phyloP scores from a whole-genome alignment of 2,888 invertebrate genomes.

The Metalampra italica region DNA sequence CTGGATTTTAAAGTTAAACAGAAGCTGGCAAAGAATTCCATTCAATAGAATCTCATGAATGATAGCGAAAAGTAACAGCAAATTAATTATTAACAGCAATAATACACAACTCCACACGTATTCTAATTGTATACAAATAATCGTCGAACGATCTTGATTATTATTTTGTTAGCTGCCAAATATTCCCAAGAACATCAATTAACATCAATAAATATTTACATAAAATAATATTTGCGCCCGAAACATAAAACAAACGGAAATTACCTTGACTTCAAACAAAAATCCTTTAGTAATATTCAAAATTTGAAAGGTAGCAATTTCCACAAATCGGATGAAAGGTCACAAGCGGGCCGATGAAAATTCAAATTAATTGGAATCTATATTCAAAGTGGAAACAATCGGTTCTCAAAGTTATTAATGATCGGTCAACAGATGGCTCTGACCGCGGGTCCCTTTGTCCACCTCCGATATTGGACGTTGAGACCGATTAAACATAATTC shows the following conservation, averaged over 20 bases:
- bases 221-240: not conserved
- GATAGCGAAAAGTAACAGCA: too few relatives aligned
- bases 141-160: too few relatives aligned
- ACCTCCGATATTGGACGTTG: slow-evolving; percentile 6
- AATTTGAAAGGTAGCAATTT: slow-evolving; percentile 4
- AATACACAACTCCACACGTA: too few relatives aligned
- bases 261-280: not conserved
- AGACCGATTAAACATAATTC: slow-evolving; percentile 2
- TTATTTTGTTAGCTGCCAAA: too few relatives aligned
- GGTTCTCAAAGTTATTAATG: slow-evolving; percentile 46
- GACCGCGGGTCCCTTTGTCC: slow-evolving; percentile 26
- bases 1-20: too few relatives aligned
- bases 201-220: too few relatives aligned
- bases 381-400: slow-evolving; percentile 41
- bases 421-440: slow-evolving; percentile 42
- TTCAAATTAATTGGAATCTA: slow-evolving; percentile 42
- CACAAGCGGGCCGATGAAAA: slow-evolving; percentile 19
- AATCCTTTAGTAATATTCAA: slow-evolving; percentile 1
- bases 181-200: too few relatives aligned
- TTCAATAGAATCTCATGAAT: too few relatives aligned
- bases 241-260: not conserved
- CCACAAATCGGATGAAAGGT: slow-evolving; percentile 5
- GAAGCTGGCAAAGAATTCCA: too few relatives aligned
- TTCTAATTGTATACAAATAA: too few relatives aligned
- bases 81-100: too few relatives aligned